Evolutionary conservation across 2,888 invertebrate genomes (phyloP).

Genomic region (Onchidella celtica): DNA sequence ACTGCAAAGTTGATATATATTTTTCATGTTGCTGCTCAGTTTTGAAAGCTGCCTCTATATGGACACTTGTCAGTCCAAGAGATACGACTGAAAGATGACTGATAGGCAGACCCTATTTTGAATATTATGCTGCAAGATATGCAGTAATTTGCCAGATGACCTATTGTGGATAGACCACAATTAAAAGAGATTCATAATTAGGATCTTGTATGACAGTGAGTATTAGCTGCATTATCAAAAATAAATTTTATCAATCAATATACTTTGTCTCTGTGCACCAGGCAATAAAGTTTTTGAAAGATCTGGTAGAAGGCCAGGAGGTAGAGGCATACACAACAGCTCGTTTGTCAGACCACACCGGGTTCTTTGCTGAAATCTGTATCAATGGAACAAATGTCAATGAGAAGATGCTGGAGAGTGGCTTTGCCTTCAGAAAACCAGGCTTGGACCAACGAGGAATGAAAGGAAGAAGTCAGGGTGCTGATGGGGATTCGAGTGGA

Average conservation of each 20-base stretch:
- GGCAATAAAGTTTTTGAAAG: conserved; percentile 64
- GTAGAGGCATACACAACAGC: conserved; percentile 57
- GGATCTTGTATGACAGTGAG: too few relatives aligned
- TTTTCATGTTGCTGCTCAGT: too few relatives aligned
- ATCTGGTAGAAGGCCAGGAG: conserved; percentile 62
- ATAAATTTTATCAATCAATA: background rate
- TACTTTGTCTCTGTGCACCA: conserved; percentile 32
- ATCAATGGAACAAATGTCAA: conserved; percentile 59
- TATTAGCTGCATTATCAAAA: too few relatives aligned
- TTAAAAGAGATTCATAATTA: too few relatives aligned
- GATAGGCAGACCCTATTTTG: too few relatives aligned
- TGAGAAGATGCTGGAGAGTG: conserved; percentile 64
- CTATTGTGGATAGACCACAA: too few relatives aligned
- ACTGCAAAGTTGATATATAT: too few relatives aligned
- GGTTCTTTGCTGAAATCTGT: conserved; percentile 65
- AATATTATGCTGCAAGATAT: too few relatives aligned
- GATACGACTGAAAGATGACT: too few relatives aligned
- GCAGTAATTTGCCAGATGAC: too few relatives aligned
- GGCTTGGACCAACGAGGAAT: conserved; percentile 51
- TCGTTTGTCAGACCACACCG: conserved; percentile 63
- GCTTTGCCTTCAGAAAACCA: conserved; percentile 63
- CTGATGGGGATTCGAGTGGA: conserved; percentile 18
- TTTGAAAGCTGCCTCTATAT: too few relatives aligned
- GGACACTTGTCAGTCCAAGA: too few relatives aligned
- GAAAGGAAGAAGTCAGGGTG: conserved; percentile 24